These are phyloP conservation scores for Drosophila prosaltans DNA, from an alignment of 1,140 invertebrate genomes.

Conservation along the genomic window DNA sequence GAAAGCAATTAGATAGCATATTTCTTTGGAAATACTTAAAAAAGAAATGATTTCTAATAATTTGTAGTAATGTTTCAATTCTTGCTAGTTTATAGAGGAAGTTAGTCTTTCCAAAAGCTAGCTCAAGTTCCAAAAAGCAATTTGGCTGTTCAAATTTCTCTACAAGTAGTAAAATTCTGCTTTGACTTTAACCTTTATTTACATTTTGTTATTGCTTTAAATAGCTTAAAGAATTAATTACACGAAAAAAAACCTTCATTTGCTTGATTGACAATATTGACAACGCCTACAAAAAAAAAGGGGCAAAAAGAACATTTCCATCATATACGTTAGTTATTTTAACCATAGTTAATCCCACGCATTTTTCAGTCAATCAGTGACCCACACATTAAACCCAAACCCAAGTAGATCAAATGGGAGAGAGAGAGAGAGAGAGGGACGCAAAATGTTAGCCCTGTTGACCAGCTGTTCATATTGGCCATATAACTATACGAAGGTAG, in stretches of 20 bases:
- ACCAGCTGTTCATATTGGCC: constrained; percentile 47
- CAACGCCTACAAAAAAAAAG: constrained; percentile 2
- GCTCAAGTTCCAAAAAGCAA: too few species aligned
- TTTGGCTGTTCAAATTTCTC: too few species aligned
- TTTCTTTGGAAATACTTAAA: too few species aligned
- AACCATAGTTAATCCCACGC: constrained; percentile 8
- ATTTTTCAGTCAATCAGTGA: constrained; percentile 64
- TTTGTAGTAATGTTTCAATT: too few species aligned
- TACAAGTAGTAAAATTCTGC: too few species aligned
- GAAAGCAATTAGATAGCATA: too few species aligned
- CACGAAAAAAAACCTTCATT: background rate
- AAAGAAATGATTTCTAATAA: too few species aligned
- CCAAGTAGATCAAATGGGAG: constrained; percentile 55
- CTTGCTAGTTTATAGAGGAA: too few species aligned
- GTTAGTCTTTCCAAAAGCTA: too few species aligned
- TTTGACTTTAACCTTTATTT: too few species aligned
- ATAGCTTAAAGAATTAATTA: background rate
- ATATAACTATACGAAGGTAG: constrained; percentile 16
- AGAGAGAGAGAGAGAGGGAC: background rate
- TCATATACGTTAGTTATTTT: background rate
- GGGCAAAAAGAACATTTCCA: background rate
- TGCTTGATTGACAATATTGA: constrained; percentile 8
- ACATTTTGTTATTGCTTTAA: background rate
- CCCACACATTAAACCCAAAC: constrained; percentile 32
- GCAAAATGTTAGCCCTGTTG: constrained; percentile 15